Evolutionary conservation across 1,140 invertebrate genomes (phyloP), one percentile per base, ranked within the genome.

Genomic region (Anthonomus grandis): DNA sequence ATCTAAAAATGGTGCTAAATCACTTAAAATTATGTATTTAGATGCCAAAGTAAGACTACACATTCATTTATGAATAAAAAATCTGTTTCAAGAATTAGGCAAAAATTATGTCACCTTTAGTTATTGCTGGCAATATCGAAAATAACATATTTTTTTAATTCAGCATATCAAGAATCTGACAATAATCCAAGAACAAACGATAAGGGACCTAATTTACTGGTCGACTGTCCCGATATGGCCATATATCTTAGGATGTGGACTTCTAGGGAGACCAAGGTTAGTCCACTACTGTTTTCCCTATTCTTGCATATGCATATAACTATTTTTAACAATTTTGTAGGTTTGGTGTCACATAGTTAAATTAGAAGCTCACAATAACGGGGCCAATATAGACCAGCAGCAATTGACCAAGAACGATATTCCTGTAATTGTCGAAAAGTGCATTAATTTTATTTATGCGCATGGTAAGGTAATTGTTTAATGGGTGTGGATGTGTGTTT

Each of bases 401-500:
- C 91, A 93, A 70, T 74, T 95, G 21, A 93, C 90, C 4, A 83
- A 86, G 62, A 88, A 92, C 57, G 83, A 93, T 71, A 82, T 95
- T 22, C 92, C 92, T 18, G 87, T 91, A 12, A 85, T 95, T 49
- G 87, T 95, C 2, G 90, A 94, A 62, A 93, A 92, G 71, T 95
- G 91, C 73, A 85, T 94, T 34, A 91, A 89, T 66, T 93, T 93
- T 66, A 85, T 95, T 52, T 90, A 89, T 63, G 82, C 85, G 12
- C 83, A 93, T 70, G 92, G 89, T 89, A 77, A 73, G 72, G 62
- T 36, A 27, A 38, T n/a, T n/a, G n/a, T n/a, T 36, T 17, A 47
- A 2, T n/a, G n/a, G n/a, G n/a, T n/a, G n/a, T n/a, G n/a, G n/a
- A n/a, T n/a, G n/a, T n/a, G n/a, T n/a, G n/a, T n/a, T n/a, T n/a